Evolutionary conservation across 2,113 vertebrate species (phyloP).

Genomic region (Dasypus novemcinctus): DNA sequence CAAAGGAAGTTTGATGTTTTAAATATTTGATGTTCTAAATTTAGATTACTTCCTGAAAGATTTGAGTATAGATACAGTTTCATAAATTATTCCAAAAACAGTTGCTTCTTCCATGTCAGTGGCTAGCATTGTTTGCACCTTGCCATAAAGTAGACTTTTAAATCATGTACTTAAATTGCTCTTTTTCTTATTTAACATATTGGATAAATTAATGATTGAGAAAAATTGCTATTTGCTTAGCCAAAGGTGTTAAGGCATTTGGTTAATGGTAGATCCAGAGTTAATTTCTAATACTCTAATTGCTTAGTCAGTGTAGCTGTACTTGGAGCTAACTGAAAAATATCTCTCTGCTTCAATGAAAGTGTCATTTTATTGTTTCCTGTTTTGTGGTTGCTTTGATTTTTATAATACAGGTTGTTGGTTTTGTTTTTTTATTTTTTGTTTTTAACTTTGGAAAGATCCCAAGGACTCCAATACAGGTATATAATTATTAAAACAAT

Average conservation of each 20-base stretch:
- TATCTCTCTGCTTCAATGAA: not conserved
- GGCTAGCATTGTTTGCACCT: not conserved
- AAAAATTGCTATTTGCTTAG: constrained; percentile 15
- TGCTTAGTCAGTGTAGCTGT: not conserved
- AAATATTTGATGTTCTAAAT: not conserved
- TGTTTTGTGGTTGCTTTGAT: constrained; percentile 14
- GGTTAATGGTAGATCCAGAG: not conserved
- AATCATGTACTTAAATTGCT: not conserved
- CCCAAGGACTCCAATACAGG: not conserved
- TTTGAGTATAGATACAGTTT: not conserved
- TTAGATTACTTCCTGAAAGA: not conserved
- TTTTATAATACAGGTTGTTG: not conserved
- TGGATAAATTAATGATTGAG: constrained; percentile 40
- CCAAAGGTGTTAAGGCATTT: not conserved
- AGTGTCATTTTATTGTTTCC: not conserved
- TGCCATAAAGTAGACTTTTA: not conserved
- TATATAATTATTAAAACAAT: not conserved
- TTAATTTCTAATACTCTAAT: constrained; percentile 11
- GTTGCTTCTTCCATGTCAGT: not conserved
- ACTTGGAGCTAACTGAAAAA: not conserved
- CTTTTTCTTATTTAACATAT: constrained; percentile 42
- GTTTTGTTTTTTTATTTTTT: not conserved
- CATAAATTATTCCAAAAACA: not conserved
- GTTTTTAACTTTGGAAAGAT: constrained; percentile 10
- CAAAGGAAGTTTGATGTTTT: not conserved